Conservation (phyloP, 2,113 vertebrate genomes). For the Zeus faber region DNA sequence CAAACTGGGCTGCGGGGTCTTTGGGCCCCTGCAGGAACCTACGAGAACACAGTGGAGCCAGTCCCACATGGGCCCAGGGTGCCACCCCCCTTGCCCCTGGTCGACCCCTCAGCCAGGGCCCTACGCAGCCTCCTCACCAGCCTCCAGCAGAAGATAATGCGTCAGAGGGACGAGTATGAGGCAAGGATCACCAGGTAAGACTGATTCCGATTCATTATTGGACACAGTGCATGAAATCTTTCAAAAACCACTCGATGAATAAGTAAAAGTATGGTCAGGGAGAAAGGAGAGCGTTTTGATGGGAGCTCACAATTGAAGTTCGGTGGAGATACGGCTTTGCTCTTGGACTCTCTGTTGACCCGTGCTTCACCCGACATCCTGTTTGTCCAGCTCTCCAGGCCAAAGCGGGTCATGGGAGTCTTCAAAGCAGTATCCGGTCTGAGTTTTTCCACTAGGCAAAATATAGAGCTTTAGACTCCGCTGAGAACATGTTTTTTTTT, state of each 20-base stretch:
- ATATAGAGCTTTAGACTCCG: background rate
- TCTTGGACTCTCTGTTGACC: constrained; percentile 36
- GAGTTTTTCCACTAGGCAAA: background rate
- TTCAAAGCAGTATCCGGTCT: background rate
- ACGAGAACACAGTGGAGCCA: constrained; percentile 25
- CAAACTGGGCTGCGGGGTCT: constrained; percentile 20
- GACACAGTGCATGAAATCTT: background rate
- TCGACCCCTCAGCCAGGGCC: constrained; percentile 64
- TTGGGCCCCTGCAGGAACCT: constrained; percentile 21
- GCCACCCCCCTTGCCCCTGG: constrained; percentile 61
- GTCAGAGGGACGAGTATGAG: constrained; percentile 74
- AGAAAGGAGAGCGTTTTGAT: no score
- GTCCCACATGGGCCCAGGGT: constrained; percentile 35
- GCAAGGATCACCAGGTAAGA: constrained; percentile 71
- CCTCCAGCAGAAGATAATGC: constrained; percentile 71
- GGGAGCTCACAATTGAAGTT: no score
- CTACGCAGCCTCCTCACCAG: constrained; percentile 65
- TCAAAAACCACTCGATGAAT: no score
- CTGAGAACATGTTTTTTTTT: no score
- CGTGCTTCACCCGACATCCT: constrained; percentile 46
- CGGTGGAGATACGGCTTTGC: no score
- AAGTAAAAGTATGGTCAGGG: no score
- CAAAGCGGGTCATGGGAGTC: background rate
- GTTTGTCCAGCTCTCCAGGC: constrained; percentile 39
- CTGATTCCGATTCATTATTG: no score